Percentiles rank a stretch among this genome's conserved stretches.
These are phyloP conservation scores for Drosophila yakuba DNA, from an alignment of 1,140 invertebrate species.

Conservation along the genomic window DNA sequence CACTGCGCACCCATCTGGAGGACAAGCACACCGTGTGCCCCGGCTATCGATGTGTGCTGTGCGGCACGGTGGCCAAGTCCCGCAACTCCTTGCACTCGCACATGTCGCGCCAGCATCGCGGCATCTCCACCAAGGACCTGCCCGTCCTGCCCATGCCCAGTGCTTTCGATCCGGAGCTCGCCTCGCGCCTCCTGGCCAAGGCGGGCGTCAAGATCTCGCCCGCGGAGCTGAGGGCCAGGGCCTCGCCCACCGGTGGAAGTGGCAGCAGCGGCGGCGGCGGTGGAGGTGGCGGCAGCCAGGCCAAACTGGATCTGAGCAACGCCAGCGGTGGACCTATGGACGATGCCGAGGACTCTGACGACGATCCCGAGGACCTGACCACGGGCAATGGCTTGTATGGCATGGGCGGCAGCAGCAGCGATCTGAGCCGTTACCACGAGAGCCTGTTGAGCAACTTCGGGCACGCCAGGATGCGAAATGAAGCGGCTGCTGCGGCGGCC, in stretches of 20 bases:
- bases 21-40: slow-evolving; percentile 97
- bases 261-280: slow-evolving; percentile 88
- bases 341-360: slow-evolving; percentile 86
- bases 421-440: slow-evolving; percentile 78
- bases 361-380: slow-evolving; percentile 93
- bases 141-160: slow-evolving; percentile 96
- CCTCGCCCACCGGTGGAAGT: slow-evolving; percentile 91
- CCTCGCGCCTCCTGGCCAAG: slow-evolving; percentile 92
- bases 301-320: slow-evolving; percentile 89
- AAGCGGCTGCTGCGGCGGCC: slow-evolving; percentile 84
- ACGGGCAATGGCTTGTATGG: slow-evolving; percentile 85
- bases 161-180: slow-evolving; percentile 94
- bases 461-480: slow-evolving; percentile 85
- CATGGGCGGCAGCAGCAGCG: slow-evolving; percentile 59
- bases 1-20: slow-evolving; percentile 94
- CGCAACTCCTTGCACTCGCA: slow-evolving; percentile 95
- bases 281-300: slow-evolving; percentile 87
- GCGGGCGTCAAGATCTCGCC: slow-evolving; percentile 94
- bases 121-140: slow-evolving; percentile 96
- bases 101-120: slow-evolving; percentile 95
- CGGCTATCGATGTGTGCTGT: slow-evolving; percentile 95
- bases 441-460: slow-evolving; percentile 85
- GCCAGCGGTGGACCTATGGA: slow-evolving; percentile 81
- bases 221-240: slow-evolving; percentile 91
- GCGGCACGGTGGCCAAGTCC: slow-evolving; percentile 96